Evolutionary conservation across 2,888 invertebrate genomes (phyloP).

Genomic region (Melipona beecheii): DNA sequence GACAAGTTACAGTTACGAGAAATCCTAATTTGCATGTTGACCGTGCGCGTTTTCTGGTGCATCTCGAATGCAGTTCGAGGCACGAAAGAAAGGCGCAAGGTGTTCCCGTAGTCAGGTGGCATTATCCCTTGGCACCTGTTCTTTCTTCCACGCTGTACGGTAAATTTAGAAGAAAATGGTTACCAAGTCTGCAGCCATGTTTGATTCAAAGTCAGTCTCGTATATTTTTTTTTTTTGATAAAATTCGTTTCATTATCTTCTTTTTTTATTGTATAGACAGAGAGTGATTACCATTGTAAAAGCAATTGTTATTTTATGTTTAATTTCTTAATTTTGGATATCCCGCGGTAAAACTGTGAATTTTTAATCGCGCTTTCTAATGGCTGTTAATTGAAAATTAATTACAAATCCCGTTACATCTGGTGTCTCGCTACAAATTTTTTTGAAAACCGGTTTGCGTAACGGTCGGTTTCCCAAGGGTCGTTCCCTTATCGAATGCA

Average conservation of each 20-base stretch:
- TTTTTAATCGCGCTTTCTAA: not conserved
- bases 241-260: no score
- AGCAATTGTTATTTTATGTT: not conserved
- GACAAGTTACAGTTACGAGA: not conserved
- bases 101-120: conserved; percentile 77
- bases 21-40: conserved; percentile 35
- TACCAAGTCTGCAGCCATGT: not conserved
- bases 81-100: conserved; percentile 74
- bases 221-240: no score
- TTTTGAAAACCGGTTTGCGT: not conserved
- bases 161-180: conserved; percentile 36
- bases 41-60: not conserved
- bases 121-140: conserved; percentile 76
- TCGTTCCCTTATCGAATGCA: not conserved
- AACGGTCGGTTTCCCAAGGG: not conserved
- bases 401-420: not conserved
- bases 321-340: not conserved
- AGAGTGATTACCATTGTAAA: no score
- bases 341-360: no score
- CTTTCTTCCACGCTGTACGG: conserved; percentile 53
- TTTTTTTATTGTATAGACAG: no score
- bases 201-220: no score
- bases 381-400: not conserved
- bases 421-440: not conserved
- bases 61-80: conserved; percentile 46